Evolutionary conservation across 2,113 vertebrate genomes (phyloP).

Genomic region (Felis chaus): DNA sequence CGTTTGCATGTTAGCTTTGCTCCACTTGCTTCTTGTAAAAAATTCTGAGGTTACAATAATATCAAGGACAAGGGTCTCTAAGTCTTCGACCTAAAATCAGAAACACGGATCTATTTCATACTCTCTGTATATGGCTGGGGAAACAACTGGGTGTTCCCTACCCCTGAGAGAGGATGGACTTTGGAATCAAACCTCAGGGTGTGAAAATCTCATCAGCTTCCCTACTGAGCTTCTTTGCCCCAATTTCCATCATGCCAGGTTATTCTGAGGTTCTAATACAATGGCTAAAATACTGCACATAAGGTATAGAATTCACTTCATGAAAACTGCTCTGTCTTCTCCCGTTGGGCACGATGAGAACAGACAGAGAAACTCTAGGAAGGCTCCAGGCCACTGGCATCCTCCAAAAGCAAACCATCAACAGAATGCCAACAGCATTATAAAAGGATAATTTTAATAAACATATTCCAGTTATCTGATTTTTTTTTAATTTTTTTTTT

Average conservation of each 20-base stretch:
- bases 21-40: conserved; percentile 31
- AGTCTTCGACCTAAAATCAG: neutral
- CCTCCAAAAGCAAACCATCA: neutral
- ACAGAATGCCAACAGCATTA: neutral
- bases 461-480: neutral
- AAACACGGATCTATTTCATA: neutral
- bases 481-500: neutral
- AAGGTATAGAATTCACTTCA: neutral
- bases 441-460: neutral
- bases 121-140: neutral
- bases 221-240: neutral
- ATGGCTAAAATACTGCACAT: neutral
- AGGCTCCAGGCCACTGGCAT: neutral
- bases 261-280: neutral
- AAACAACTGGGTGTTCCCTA: neutral
- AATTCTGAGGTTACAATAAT: neutral
- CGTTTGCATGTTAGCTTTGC: neutral
- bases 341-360: neutral
- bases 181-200: neutral
- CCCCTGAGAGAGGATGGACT: neutral
- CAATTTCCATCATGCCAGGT: neutral
- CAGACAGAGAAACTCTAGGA: neutral
- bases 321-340: neutral
- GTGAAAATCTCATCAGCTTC: neutral
- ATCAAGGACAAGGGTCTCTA: neutral